Evolutionary conservation across 92 coral and sea anemone genomes (phyloP), one percentile per base, ranked within the genome.

Genomic region (Actinernus sp.): DNA sequence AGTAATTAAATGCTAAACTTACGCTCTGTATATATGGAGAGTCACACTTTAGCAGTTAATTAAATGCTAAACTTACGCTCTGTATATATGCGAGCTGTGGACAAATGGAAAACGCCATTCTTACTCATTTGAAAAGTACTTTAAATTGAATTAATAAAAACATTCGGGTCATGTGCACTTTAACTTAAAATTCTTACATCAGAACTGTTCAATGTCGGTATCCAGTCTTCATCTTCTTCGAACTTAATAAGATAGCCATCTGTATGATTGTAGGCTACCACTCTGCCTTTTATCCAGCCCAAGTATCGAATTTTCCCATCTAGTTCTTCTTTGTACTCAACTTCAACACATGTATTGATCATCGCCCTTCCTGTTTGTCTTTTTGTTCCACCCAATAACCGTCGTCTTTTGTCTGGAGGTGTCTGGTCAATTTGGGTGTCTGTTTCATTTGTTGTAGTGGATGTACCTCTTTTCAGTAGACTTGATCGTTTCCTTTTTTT

Each of bases 391-490:
- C 0, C 39, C 4, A 28, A 11, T 3, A 48, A 18, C 17, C 40
- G 17, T 9, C 54, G 75, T 6, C 63, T 62, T 29, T 63, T 74
- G 62, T 74, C 74, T 36, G 82, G 82, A 18, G 82, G 82, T 18
- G 63, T 64, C 43, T 52, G 57, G 23, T 41, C 25, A 27, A 16
- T 36, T 32, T 12, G 19, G n/a, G 49, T 7, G 16, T 18, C 8
- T 37, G 45, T 40, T 13, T 65, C 61, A 49, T 20, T 1, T 1
- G n/a, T 5, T 20, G 31, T 13, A 3, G 17, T 43, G 33, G 40
- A 37, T n/a, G n/a, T n/a, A n/a, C n/a, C n/a, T n/a, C n/a, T n/a
- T n/a, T n/a, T n/a, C n/a, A n/a, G n/a, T n/a, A n/a, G n/a, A n/a
- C n/a, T n/a, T n/a, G n/a, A n/a, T n/a, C n/a, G n/a, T n/a, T n/a